Evolutionary conservation across 2,113 vertebrate genomes (phyloP).

Genomic region (Phocoena sinus): DNA sequence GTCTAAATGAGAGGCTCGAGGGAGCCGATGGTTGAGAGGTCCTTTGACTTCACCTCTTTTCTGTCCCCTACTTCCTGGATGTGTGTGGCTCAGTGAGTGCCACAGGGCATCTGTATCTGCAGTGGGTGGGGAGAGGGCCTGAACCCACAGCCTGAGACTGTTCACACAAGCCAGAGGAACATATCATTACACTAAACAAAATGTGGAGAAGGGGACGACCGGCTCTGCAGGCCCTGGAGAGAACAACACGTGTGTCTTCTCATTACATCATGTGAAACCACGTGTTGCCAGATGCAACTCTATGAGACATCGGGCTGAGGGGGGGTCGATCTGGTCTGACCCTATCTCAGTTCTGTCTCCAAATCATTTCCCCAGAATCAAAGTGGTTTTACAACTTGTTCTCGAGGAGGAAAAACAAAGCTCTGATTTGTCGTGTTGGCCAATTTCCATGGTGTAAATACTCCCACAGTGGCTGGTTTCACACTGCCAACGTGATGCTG

Average conservation of each 20-base stretch:
- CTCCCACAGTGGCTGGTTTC: not conserved
- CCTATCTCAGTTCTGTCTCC: not conserved
- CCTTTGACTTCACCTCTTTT: not conserved
- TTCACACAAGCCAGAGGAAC: not conserved
- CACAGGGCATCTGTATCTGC: not conserved
- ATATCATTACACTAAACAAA: too few relatives aligned
- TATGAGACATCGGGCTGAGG: fast-evolving
- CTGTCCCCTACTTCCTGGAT: not conserved
- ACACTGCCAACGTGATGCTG: fast-evolving
- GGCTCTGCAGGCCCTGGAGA: not conserved
- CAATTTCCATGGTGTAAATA: not conserved
- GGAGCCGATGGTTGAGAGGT: too few relatives aligned
- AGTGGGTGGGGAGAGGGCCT: fast-evolving
- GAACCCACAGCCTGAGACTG: not conserved
- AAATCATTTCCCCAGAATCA: fast-evolving
- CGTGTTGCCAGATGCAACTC: not conserved
- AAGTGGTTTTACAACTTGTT: not conserved
- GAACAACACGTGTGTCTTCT: not conserved
- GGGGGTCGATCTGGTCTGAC: not conserved
- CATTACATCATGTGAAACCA: fast-evolving
- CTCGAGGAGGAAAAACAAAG: not conserved
- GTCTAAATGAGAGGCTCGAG: not conserved
- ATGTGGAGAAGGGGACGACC: fast-evolving
- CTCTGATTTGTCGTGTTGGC: not conserved
- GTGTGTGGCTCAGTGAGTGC: not conserved